Conservation (phyloP, 2,888 invertebrate genomes). For the Watsonalla cultraria region DNA sequence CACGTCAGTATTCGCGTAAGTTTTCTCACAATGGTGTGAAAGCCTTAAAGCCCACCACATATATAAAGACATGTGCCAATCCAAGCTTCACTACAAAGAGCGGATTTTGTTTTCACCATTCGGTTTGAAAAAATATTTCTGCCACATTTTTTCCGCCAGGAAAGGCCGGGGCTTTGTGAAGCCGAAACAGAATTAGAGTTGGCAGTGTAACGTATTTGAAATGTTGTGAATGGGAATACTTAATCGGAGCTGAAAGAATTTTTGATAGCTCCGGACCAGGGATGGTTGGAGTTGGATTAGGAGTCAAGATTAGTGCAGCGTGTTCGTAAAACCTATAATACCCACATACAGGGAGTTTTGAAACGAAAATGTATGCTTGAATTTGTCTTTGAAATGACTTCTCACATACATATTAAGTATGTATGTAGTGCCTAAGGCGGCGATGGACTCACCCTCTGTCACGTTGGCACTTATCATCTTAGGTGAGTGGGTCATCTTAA, state of each 20-base stretch:
- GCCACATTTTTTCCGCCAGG: slow-evolving; percentile 29
- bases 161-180: slow-evolving; percentile 33
- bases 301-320: too few species aligned
- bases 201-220: slow-evolving; percentile 11
- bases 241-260: slow-evolving; percentile 6
- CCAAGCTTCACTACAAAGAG: slow-evolving; percentile 9
- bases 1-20: too few species aligned
- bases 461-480: too few species aligned
- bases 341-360: too few species aligned
- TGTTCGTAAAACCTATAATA: too few species aligned
- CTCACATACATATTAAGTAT: too few species aligned
- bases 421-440: too few species aligned
- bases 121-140: slow-evolving; percentile 24
- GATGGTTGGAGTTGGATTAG: too few species aligned
- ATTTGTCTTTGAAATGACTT: too few species aligned
- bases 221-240: slow-evolving; percentile 2
- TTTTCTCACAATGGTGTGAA: neutral
- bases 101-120: slow-evolving; percentile 10
- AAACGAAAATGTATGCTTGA: too few species aligned
- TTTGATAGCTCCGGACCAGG: slow-evolving; percentile 6
- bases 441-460: too few species aligned
- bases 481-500: too few species aligned
- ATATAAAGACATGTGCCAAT: neutral
- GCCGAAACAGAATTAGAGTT: slow-evolving; percentile 37
- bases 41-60: neutral